These are phyloP conservation scores for Sitophilus oryzae DNA, from an alignment of 1,140 invertebrate genomes.

Conservation along the genomic window DNA sequence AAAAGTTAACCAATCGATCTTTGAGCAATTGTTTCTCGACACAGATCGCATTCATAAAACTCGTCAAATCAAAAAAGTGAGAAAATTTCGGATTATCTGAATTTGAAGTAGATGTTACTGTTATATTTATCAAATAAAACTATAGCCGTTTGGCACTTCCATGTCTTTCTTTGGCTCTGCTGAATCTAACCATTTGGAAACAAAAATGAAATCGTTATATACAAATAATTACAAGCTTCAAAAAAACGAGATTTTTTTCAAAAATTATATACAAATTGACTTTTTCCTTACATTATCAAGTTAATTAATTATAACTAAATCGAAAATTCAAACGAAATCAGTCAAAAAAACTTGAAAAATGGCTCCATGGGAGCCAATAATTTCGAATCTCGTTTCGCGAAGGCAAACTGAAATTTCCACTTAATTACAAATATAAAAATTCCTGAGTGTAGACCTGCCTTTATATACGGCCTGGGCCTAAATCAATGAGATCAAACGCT, in stretches of 20 bases:
- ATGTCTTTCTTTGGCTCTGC: constrained; percentile 40
- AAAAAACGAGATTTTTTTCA: constrained; percentile 13
- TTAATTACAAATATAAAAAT: constrained; percentile 34
- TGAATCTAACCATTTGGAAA: constrained; percentile 34
- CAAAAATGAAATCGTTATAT: constrained; percentile 24
- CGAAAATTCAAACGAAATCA: neutral
- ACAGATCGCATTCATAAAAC: too few species aligned
- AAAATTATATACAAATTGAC: neutral
- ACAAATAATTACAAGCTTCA: constrained; percentile 22
- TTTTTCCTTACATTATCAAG: neutral
- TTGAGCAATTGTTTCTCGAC: neutral
- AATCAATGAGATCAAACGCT: constrained; percentile 43
- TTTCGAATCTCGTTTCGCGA: constrained; percentile 10
- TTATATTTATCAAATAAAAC: too few species aligned
- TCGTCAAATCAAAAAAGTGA: too few species aligned
- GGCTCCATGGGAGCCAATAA: constrained; percentile 10
- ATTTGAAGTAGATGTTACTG: too few species aligned
- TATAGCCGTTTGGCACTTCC: constrained; percentile 32
- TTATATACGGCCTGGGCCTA: constrained; percentile 20
- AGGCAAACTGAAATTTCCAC: constrained; percentile 11
- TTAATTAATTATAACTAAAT: neutral
- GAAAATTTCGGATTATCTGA: too few species aligned
- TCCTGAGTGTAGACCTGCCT: constrained; percentile 38
- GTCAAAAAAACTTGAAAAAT: neutral
- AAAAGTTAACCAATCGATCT: constrained; percentile 29